Percentiles rank a stretch among this genome's conserved stretches.
Conservation (phyloP, 2,113 vertebrate species). For the Oryzias melastigma region DNA sequence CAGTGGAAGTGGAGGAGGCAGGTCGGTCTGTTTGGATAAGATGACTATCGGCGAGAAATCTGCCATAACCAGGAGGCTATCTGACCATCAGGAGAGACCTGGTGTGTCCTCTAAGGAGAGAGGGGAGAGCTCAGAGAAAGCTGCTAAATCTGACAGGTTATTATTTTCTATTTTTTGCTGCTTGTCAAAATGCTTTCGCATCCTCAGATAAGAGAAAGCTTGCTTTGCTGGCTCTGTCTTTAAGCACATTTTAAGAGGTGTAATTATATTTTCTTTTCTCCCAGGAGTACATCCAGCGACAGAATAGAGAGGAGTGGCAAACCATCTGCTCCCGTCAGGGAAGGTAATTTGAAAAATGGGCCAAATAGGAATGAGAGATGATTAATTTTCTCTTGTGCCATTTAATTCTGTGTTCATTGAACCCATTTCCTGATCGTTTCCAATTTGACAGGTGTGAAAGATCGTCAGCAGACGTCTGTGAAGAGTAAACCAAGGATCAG, state of each 20-base stretch:
- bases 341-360: slow-evolving; percentile 57
- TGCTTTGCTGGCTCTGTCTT: slow-evolving; percentile 6
- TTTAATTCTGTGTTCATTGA: slow-evolving; percentile 32
- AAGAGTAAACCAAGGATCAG: slow-evolving; percentile 64
- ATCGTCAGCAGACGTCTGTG: slow-evolving; percentile 21
- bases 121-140: slow-evolving; percentile 38
- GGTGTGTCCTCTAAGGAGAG: slow-evolving; percentile 44
- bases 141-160: slow-evolving; percentile 58
- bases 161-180: neutral
- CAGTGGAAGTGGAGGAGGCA: slow-evolving; percentile 23
- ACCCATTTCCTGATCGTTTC: neutral
- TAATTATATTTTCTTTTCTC: slow-evolving; percentile 51
- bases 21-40: slow-evolving; percentile 69
- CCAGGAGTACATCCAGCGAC: slow-evolving; percentile 67
- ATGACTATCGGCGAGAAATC: slow-evolving; percentile 69
- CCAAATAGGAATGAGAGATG: slow-evolving; percentile 3
- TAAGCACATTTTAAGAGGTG: slow-evolving; percentile 44
- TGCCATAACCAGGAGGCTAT: slow-evolving; percentile 15
- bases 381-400: slow-evolving; percentile 31
- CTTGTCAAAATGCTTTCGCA: slow-evolving; percentile 6
- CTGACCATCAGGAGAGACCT: slow-evolving; percentile 53
- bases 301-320: slow-evolving; percentile 57
- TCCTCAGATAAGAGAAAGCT: neutral
- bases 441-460: slow-evolving; percentile 36
- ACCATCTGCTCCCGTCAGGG: slow-evolving; percentile 58